These are phyloP conservation scores for Phasia obesa DNA, from an alignment of 2,888 invertebrate genomes.

Conservation along the genomic window DNA sequence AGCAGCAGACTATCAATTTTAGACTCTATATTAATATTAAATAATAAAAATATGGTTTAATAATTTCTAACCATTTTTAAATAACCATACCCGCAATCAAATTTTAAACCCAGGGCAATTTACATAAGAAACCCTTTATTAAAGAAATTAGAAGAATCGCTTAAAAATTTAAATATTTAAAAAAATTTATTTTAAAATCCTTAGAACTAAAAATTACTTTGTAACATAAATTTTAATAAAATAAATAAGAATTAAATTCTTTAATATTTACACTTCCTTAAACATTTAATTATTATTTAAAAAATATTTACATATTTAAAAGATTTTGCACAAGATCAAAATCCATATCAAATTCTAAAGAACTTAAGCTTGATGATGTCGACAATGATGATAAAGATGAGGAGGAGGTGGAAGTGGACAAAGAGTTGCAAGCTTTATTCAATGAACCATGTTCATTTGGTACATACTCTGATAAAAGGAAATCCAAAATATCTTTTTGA, in stretches of 20 bases:
- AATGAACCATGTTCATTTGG: slow-evolving; percentile 2
- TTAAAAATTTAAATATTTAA: too few relatives aligned
- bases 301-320: slow-evolving; percentile 32
- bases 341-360: slow-evolving; percentile 49
- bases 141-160: too few relatives aligned
- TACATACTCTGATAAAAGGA: slow-evolving; percentile 29
- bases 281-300: not conserved
- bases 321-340: slow-evolving; percentile 53
- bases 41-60: too few relatives aligned
- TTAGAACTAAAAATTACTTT: too few relatives aligned
- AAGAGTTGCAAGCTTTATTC: not conserved
- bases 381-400: slow-evolving; percentile 23
- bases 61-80: too few relatives aligned
- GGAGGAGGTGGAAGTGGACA: not conserved
- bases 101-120: too few relatives aligned
- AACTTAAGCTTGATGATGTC: slow-evolving; percentile 13
- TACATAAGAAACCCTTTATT: too few relatives aligned
- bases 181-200: too few relatives aligned
- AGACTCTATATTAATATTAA: too few relatives aligned
- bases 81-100: too few relatives aligned
- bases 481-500: slow-evolving; percentile 48
- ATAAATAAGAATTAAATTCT: slow-evolving; percentile 3
- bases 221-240: not conserved
- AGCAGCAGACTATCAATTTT: too few relatives aligned
- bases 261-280: slow-evolving; percentile 13